A percentile compares a stretch with the other conserved stretches of the same genome.
phyloP scores from a whole-genome alignment of 1,140 invertebrate species.

The Meloidogyne hapla region DNA sequence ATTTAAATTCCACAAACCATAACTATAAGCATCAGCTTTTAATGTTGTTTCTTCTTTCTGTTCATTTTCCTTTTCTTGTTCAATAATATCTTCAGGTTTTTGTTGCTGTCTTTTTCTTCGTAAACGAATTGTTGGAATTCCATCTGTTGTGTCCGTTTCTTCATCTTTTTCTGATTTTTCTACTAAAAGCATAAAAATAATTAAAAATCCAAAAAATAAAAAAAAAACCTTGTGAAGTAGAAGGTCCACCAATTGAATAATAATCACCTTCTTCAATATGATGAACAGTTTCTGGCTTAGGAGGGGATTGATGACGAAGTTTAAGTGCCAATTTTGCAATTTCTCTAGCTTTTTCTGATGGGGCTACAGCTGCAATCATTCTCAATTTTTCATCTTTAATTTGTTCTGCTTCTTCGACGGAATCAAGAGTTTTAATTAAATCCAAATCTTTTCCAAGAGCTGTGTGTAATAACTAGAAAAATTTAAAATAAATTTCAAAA shows the following conservation, averaged over 20 bases:
- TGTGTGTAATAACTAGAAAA: conserved; percentile 55
- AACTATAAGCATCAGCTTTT: conserved; percentile 29
- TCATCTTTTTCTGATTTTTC: conserved; percentile 18
- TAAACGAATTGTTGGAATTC: conserved; percentile 20
- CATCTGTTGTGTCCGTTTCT: conserved; percentile 3
- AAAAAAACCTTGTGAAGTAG: conserved; percentile 15
- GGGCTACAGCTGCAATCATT: conserved; percentile 53
- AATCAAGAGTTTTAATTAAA: conserved; percentile 49
- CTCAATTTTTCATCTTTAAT: conserved; percentile 54
- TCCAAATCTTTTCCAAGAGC: conserved; percentile 55
- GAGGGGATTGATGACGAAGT: neutral
- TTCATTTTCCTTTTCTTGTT: neutral
- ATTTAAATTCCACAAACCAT: conserved; percentile 22
- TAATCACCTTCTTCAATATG: neutral
- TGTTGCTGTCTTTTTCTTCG: conserved; percentile 13
- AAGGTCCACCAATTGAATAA: neutral
- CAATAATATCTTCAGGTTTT: conserved; percentile 7
- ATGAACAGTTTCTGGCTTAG: neutral
- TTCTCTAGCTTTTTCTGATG: conserved; percentile 29
- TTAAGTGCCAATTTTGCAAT: conserved; percentile 21
- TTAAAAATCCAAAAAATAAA: neutral
- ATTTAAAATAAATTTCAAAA: neutral
- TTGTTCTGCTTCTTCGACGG: conserved; percentile 57
- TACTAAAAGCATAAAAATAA: neutral
- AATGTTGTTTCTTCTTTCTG: neutral